Percentiles rank a stretch among this genome's conserved stretches.
Evolutionary conservation across 2,797 vertebrate genomes (phyloP).

Genomic region (Antennarius maculatus): DNA sequence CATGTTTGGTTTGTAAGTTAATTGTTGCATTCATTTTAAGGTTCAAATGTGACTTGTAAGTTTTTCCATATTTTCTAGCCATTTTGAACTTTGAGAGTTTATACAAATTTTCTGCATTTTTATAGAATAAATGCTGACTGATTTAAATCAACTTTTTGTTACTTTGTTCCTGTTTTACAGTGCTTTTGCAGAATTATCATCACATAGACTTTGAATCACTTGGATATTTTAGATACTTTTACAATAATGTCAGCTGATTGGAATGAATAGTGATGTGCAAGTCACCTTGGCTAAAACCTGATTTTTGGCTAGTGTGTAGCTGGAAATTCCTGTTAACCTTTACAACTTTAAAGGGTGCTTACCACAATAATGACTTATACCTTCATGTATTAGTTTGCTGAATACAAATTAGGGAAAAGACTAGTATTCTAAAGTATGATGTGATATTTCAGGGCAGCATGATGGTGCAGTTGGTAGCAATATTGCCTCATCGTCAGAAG

Average conservation of each 20-base stretch:
- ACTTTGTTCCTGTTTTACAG: neutral
- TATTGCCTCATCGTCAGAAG: no score
- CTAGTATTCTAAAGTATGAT: neutral
- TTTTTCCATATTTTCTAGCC: no score
- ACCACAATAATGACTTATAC: neutral
- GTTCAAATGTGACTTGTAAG: no score
- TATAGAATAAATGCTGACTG: no score
- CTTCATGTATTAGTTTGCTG: conserved; percentile 10
- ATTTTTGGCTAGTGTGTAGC: neutral
- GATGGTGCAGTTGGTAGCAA: no score
- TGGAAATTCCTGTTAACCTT: neutral
- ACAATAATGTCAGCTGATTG: neutral
- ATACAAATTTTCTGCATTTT: no score
- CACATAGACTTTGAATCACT: neutral
- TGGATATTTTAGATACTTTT: neutral
- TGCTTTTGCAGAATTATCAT: conserved; percentile 1
- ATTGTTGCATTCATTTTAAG: no score
- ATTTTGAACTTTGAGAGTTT: no score
- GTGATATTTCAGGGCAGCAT: no score
- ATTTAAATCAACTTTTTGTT: no score
- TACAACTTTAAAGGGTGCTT: neutral
- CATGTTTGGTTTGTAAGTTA: no score
- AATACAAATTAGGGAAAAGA: conserved; percentile 9
- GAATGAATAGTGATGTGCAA: neutral
- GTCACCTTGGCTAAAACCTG: neutral